Conservation (phyloP, 1,140 invertebrate species). For the Meloidogyne chitwoodi region DNA sequence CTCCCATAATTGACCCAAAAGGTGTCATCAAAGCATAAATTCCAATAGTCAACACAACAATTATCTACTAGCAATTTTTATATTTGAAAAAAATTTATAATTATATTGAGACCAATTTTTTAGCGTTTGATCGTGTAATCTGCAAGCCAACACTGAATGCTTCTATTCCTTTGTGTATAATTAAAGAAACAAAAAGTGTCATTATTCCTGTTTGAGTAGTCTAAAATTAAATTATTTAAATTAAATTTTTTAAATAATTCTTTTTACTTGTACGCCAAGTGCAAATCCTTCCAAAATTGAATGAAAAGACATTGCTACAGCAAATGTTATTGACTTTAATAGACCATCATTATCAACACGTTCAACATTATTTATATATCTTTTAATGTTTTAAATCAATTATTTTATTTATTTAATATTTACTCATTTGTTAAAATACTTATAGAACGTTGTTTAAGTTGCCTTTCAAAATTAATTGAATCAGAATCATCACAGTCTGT, state of each 20-base stretch:
- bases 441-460: slow-evolving; percentile 16
- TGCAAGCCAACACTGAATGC: slow-evolving; percentile 57
- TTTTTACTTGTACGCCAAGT: slow-evolving; percentile 47
- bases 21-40: slow-evolving; percentile 56
- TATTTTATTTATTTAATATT: not conserved
- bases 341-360: slow-evolving; percentile 30
- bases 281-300: slow-evolving; percentile 58
- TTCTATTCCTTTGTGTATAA: slow-evolving; percentile 57
- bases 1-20: slow-evolving; percentile 48
- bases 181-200: slow-evolving; percentile 53
- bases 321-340: slow-evolving; percentile 56
- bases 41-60: slow-evolving; percentile 49
- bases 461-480: not conserved
- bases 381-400: not conserved
- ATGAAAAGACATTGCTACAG: slow-evolving; percentile 59
- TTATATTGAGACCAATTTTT: slow-evolving; percentile 23
- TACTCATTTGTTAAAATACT: slow-evolving; percentile 18
- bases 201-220: slow-evolving; percentile 48
- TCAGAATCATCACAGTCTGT: slow-evolving; percentile 10
- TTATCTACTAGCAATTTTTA: slow-evolving; percentile 4
- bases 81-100: not conserved
- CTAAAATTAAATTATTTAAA: not conserved
- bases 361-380: slow-evolving; percentile 18
- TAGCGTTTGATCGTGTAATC: slow-evolving; percentile 46
- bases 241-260: too few species aligned